Conservation (phyloP, 2,888 invertebrate species). For the Nemotelus pantherinus region DNA sequence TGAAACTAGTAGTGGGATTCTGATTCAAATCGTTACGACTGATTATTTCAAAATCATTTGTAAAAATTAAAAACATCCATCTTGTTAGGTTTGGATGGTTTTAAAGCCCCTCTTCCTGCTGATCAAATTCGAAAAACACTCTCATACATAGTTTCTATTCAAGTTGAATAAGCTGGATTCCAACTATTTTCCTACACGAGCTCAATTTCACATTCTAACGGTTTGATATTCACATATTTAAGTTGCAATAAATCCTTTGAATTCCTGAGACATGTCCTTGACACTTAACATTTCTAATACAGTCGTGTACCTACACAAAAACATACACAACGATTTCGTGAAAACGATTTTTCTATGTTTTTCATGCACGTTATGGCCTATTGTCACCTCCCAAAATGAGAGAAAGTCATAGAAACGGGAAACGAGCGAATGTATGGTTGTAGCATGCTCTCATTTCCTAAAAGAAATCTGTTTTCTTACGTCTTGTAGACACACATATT, state of each 20-base stretch:
- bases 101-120: too few species aligned
- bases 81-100: too few species aligned
- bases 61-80: too few species aligned
- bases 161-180: too few species aligned
- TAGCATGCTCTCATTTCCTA: conserved; percentile 16
- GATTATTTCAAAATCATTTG: too few species aligned
- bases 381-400: conserved; percentile 5
- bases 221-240: neutral
- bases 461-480: conserved; percentile 27
- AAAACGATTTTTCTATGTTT: neutral
- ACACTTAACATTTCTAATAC: conserved; percentile 1
- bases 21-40: too few species aligned
- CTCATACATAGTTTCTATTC: too few species aligned
- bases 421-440: neutral
- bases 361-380: conserved; percentile 2
- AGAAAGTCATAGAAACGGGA: neutral
- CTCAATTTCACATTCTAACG: too few species aligned
- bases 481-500: conserved; percentile 31
- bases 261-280: conserved; percentile 12
- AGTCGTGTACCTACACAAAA: neutral
- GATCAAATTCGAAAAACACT: too few species aligned
- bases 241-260: neutral
- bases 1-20: too few species aligned
- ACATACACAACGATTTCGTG: neutral
- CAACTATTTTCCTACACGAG: too few species aligned